These are phyloP conservation scores for Grammomys dolichurus DNA, from an alignment of 2,113 vertebrate genomes.

Conservation along the genomic window DNA sequence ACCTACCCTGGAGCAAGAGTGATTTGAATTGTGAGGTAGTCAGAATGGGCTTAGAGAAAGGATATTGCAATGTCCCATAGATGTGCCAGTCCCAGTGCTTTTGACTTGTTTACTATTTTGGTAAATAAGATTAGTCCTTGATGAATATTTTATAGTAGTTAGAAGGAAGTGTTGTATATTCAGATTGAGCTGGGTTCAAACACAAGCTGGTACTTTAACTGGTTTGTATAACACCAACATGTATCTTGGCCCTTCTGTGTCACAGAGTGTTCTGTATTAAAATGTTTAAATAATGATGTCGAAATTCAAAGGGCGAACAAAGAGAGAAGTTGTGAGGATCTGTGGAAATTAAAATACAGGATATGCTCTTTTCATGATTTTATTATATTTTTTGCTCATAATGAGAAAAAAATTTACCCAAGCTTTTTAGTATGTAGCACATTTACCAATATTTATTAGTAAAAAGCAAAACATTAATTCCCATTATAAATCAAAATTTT, in stretches of 20 bases:
- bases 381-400: background rate
- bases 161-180: background rate
- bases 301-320: background rate
- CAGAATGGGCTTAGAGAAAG: conserved; percentile 41
- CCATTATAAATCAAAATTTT: background rate
- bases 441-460: background rate
- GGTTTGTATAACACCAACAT: background rate
- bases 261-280: background rate
- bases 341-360: conserved; percentile 4
- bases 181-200: background rate
- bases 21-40: conserved; percentile 68
- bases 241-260: background rate
- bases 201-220: background rate
- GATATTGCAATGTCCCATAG: background rate
- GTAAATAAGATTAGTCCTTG: background rate
- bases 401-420: background rate
- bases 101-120: background rate
- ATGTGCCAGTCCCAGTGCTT: background rate
- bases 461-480: background rate
- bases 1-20: conserved; percentile 64
- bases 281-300: background rate
- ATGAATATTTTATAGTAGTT: background rate
- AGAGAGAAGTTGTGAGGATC: background rate
- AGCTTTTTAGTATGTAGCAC: background rate
- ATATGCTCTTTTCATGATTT: background rate